These are phyloP conservation scores for Zonitis immaculata DNA, from an alignment of 2,888 invertebrate genomes.

Conservation along the genomic window DNA sequence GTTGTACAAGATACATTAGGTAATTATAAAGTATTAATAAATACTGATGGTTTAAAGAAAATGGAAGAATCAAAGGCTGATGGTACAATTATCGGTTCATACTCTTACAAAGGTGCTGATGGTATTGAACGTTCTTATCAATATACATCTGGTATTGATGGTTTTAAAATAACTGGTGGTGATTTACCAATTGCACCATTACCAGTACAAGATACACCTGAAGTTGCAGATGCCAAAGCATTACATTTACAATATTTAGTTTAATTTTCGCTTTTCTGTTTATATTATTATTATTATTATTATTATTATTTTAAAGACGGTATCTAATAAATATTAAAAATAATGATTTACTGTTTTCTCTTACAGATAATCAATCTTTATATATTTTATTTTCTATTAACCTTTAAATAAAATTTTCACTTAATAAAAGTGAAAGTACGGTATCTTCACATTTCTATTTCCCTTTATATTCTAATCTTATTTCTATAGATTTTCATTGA, in stretches of 20 bases:
- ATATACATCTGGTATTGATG: slow-evolving; percentile 26
- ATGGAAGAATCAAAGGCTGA: slow-evolving; percentile 25
- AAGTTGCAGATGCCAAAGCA: slow-evolving; percentile 30
- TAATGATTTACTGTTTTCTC: no score
- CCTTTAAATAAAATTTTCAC: no score
- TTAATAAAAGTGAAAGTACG: no score
- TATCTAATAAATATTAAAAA: no score
- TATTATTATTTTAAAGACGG: no score
- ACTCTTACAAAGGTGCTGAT: slow-evolving; percentile 22
- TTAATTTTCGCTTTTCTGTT: no score
- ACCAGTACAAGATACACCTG: slow-evolving; percentile 30
- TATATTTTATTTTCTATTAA: no score
- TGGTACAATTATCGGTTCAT: slow-evolving; percentile 27
- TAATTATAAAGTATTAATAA: slow-evolving; percentile 23
- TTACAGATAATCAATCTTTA: no score
- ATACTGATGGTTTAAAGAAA: slow-evolving; percentile 14
- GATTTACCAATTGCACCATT: slow-evolving; percentile 25
- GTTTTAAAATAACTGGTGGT: slow-evolving; percentile 24
- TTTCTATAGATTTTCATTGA: no score
- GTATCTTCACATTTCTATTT: no score
- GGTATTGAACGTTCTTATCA: slow-evolving; percentile 17
- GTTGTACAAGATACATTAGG: slow-evolving; percentile 26
- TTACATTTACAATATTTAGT: slow-evolving; percentile 15
- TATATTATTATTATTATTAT: no score
- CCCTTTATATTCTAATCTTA: no score